These are phyloP conservation scores for Pantherophis alleghaniensis DNA, from an alignment of 2,797 vertebrate genomes.

Conservation along the genomic window DNA sequence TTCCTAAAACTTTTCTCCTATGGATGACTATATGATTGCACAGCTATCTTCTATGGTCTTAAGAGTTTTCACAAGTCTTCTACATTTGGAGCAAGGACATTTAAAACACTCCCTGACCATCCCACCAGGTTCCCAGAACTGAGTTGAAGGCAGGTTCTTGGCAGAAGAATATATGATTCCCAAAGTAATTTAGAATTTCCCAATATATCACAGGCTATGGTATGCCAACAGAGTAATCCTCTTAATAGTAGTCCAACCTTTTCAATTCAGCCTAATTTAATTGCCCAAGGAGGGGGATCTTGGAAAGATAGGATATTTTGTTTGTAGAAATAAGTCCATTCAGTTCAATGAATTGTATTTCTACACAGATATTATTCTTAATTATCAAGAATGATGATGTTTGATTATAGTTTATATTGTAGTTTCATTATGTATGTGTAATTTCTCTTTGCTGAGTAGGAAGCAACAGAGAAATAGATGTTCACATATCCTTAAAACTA, in stretches of 20 bases:
- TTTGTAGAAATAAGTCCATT: not conserved
- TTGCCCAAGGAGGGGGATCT: not conserved
- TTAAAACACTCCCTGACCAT: not conserved
- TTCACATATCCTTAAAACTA: not conserved
- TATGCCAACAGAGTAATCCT: not conserved
- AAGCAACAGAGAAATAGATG: not conserved
- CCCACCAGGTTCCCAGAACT: not conserved
- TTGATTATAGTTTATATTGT: not conserved
- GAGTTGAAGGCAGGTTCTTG: not conserved
- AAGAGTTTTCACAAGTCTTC: not conserved
- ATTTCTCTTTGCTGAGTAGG: not conserved
- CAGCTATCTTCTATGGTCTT: not conserved
- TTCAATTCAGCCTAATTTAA: not conserved
- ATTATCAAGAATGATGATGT: not conserved
- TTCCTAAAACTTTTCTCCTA: not conserved
- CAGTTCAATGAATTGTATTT: not conserved
- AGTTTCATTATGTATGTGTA: not conserved
- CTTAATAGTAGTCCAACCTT: not conserved
- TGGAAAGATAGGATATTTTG: not conserved
- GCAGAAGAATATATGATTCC: not conserved
- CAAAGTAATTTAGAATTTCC: not conserved
- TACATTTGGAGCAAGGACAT: not conserved
- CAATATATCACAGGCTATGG: not conserved
- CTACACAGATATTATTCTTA: not conserved
- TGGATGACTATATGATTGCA: not conserved